Evolutionary conservation across 2,113 vertebrate species (phyloP).

Genomic region (Lanius collurio): DNA sequence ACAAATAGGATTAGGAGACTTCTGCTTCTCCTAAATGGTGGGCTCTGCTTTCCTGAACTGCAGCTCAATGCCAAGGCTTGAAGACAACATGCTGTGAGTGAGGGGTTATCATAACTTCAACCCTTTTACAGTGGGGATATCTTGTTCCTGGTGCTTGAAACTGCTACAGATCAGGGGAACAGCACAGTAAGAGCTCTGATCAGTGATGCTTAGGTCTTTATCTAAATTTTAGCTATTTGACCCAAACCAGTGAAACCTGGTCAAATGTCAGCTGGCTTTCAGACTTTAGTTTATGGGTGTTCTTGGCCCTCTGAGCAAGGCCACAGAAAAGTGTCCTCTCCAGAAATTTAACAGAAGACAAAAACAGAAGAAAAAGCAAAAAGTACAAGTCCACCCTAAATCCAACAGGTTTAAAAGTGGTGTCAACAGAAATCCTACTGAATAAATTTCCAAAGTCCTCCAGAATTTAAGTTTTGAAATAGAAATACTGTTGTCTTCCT

Average conservation of each 20-base stretch:
- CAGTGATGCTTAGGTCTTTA: background rate
- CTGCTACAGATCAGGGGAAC: background rate
- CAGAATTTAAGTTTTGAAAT: background rate
- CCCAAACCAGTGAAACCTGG: background rate
- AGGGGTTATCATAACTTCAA: background rate
- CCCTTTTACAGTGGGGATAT: background rate
- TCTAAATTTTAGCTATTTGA: background rate
- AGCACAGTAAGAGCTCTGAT: too few relatives aligned
- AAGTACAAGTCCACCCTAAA: background rate
- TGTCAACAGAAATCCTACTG: background rate
- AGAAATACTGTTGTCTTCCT: background rate
- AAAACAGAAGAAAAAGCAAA: background rate
- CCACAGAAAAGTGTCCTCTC: background rate
- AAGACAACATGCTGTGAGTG: background rate
- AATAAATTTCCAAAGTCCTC: background rate
- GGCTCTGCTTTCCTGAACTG: background rate
- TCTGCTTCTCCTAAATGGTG: background rate
- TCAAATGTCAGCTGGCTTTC: background rate
- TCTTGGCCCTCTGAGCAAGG: background rate
- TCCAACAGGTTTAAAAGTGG: background rate
- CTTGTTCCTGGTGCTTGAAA: background rate
- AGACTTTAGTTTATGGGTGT: background rate
- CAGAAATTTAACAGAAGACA: background rate
- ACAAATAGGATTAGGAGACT: background rate
- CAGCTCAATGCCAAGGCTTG: background rate